Evolutionary conservation across 1,140 invertebrate genomes (phyloP).

Genomic region (Plodia interpunctella): DNA sequence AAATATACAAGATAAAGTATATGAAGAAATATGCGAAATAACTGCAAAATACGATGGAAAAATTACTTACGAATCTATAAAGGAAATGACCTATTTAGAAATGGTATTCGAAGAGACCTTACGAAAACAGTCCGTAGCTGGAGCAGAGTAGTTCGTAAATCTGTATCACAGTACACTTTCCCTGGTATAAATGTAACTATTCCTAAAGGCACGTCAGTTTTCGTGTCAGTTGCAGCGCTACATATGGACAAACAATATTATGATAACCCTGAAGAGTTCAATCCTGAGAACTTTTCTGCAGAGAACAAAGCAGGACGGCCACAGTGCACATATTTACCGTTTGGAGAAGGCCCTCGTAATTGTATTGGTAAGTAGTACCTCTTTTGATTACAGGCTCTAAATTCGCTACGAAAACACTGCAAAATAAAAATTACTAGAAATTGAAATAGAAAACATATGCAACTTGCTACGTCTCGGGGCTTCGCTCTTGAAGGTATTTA

Average conservation of each 20-base stretch:
- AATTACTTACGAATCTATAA: constrained; percentile 27
- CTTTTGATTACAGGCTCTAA: constrained; percentile 20
- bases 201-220: constrained; percentile 12
- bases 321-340: constrained; percentile 14
- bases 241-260: constrained; percentile 10
- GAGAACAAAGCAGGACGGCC: constrained; percentile 10
- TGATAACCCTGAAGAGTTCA: constrained; percentile 12
- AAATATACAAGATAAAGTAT: constrained; percentile 25
- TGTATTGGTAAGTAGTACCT: constrained; percentile 13
- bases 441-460: too few species aligned
- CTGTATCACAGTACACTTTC: neutral
- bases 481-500: too few species aligned
- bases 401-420: too few species aligned
- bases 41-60: constrained; percentile 24
- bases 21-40: constrained; percentile 23
- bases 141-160: constrained; percentile 9
- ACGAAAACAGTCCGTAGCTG: constrained; percentile 25
- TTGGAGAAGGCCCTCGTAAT: constrained; percentile 19
- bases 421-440: too few species aligned
- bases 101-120: constrained; percentile 31
- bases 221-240: constrained; percentile 11
- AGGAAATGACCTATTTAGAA: constrained; percentile 31
- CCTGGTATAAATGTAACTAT: constrained; percentile 12
- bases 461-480: too few species aligned
- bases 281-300: constrained; percentile 15